Base-by-base conservation (phyloP, 35 echinoderm and acorn worm genomes). In the Ptychodera flava region DNA sequence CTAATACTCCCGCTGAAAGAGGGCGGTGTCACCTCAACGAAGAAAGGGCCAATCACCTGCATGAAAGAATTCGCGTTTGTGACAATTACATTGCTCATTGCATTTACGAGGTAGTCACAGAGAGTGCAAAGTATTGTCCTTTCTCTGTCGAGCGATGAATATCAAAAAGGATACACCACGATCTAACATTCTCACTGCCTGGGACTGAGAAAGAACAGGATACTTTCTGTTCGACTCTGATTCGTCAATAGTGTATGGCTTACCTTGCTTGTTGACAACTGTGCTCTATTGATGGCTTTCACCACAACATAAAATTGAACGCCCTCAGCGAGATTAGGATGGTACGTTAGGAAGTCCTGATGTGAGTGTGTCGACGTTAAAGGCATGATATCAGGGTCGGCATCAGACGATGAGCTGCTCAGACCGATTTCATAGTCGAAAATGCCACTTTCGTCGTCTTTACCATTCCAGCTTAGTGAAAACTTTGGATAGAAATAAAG, bases 21-120 rank as follows among this genome's bases (percentile, higher is more conserved):
- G 16, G 89, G 89, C 15, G 37, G 89, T 6, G 89, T 90, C 31
- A 82, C 83, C 31, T 90, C 89, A 64, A 90, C 89, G 15, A 90
- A 78, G n/a, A 90, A 78, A 30, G 89, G 89, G 28, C 89, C 89
- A 77, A 90, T 77, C 28, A 90, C 33, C 89, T 90, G 77, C 0
- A 0, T 32, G 0, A 28, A 1, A 35, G 15, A 35, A 31, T 31
- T 16, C 27, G 0, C 12, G 27, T 27, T 77, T 30, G 2, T 64
- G n/a, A 10, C 30, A 27, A 32, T 6, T 31, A 1, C 36, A 1
- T 76, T 12, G 33, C 14, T 32, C 2, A 30, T 29, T 0, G 77
- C n/a, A n/a, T n/a, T n/a, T n/a, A n/a, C n/a, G n/a, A n/a, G n/a
- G n/a, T n/a, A n/a, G n/a, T n/a, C n/a, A n/a, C n/a, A n/a, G n/a